Percentiles rank a stretch among this genome's conserved stretches.
These are phyloP conservation scores for Cyclargus thomasi DNA, from an alignment of 1,140 invertebrate genomes.

Conservation along the genomic window DNA sequence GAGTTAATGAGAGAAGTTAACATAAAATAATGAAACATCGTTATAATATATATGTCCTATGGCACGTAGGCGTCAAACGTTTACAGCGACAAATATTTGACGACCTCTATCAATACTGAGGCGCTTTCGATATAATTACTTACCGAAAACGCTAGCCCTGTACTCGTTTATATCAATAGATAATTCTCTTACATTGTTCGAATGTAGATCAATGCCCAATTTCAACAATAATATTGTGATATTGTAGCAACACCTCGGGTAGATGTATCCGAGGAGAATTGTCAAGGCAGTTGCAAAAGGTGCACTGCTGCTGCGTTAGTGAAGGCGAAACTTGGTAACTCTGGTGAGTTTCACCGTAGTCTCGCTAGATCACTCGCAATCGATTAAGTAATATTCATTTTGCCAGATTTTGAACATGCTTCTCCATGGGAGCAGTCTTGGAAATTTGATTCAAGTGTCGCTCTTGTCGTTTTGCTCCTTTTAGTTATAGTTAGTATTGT, in stretches of 20 bases:
- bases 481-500: neutral
- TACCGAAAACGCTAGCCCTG: constrained; percentile 24
- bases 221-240: constrained; percentile 27
- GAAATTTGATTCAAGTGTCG: too few relatives aligned
- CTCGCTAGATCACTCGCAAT: constrained; percentile 26
- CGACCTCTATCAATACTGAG: neutral
- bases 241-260: constrained; percentile 46
- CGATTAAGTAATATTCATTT: neutral
- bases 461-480: neutral
- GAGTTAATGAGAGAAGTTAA: neutral
- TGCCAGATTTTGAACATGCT: neutral
- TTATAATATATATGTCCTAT: neutral
- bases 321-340: constrained; percentile 45
- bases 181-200: constrained; percentile 23
- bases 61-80: neutral
- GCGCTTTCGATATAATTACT: constrained; percentile 7
- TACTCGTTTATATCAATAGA: constrained; percentile 23
- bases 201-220: constrained; percentile 29
- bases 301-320: constrained; percentile 54
- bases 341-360: constrained; percentile 57
- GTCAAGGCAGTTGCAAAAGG: constrained; percentile 51
- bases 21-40: neutral
- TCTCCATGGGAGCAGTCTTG: too few relatives aligned
- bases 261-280: constrained; percentile 49
- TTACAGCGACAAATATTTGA: neutral